These are phyloP conservation scores for Tympanuchus pallidicinctus DNA, from an alignment of 2,113 vertebrate genomes.

Conservation along the genomic window DNA sequence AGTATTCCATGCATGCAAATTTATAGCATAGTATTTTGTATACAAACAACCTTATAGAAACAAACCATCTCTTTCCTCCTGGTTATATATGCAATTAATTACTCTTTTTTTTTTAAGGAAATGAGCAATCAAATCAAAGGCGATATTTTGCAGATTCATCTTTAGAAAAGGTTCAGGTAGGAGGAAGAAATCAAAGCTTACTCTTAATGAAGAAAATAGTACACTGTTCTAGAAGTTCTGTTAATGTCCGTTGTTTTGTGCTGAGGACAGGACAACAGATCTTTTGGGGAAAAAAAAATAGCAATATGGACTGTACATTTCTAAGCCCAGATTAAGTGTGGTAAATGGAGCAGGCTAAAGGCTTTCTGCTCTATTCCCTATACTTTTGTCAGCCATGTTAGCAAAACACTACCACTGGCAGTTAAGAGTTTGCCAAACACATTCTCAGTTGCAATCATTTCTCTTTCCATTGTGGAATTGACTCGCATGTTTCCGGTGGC, in stretches of 20 bases:
- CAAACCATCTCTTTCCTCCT: neutral
- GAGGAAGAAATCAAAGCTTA: neutral
- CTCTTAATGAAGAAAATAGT: neutral
- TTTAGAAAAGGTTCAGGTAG: neutral
- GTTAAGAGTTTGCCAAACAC: neutral
- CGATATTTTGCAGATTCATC: neutral
- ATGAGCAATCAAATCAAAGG: neutral
- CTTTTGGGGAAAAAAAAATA: neutral
- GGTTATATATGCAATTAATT: neutral
- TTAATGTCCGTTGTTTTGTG: neutral
- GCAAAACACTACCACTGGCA: neutral
- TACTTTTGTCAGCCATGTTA: neutral
- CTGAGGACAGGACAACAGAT: neutral
- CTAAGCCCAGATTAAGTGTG: conserved; percentile 6
- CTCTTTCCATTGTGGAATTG: neutral
- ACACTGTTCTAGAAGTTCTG: neutral
- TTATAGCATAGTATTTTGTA: neutral
- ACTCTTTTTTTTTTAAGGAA: neutral
- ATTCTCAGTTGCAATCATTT: neutral
- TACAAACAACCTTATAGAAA: neutral
- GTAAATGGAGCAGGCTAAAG: conserved; percentile 25
- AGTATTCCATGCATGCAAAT: neutral
- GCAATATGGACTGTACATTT: neutral
- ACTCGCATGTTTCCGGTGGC: neutral
- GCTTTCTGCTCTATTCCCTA: neutral